Base-by-base conservation (phyloP, 2,113 vertebrate genomes). In the Aegithalos caudatus region DNA sequence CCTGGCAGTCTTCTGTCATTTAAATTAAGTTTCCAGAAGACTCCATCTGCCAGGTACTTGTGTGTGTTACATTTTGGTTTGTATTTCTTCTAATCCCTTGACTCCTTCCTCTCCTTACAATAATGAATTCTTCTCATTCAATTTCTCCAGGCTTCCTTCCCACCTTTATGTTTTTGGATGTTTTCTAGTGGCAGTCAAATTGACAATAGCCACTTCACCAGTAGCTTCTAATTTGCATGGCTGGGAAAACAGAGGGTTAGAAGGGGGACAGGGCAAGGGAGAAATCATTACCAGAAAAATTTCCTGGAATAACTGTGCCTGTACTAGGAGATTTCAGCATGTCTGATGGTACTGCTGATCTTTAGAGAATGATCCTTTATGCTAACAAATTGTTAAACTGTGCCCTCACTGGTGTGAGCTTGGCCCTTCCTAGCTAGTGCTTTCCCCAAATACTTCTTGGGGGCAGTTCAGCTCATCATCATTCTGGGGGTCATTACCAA, bases 21-120 rank as follows among this genome's bases (percentile, higher is more conserved):
- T 91, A 86, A 84, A 82, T 79, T 66, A 54, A 56, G 11, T 89
- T 96, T 95, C 50, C 69, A 86, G 58, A 91, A 84, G 31, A 47
- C 33, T 81, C 37, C 31, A 65, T 81, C 24, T 87, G 35, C 58
- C 50, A 62, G n/a, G 44, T 62, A 51, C 44, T 45, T 65, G 24
- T 61, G n/a, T 61, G 24, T 80, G 21, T 60, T 76, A 37, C 38
- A 58, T 17, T 72, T 82, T 57, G 19, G 7, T 78, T 90, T 81
- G 64, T 64, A 72, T 82, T 70, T 57, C 38, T 82, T 92, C 62
- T 77, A 64, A 71, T 86, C 33, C 23, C 53, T 88, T 86, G 38
- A 85, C 38, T 76, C 44, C 22, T 62, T 88, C 38, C 18, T 92
- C 33, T 88, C 35, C 28, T 71, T 62, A 47, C 3, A 33, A 27